Evolutionary conservation across 1,140 invertebrate genomes (phyloP).

Genomic region (Drosophila arizonae): DNA sequence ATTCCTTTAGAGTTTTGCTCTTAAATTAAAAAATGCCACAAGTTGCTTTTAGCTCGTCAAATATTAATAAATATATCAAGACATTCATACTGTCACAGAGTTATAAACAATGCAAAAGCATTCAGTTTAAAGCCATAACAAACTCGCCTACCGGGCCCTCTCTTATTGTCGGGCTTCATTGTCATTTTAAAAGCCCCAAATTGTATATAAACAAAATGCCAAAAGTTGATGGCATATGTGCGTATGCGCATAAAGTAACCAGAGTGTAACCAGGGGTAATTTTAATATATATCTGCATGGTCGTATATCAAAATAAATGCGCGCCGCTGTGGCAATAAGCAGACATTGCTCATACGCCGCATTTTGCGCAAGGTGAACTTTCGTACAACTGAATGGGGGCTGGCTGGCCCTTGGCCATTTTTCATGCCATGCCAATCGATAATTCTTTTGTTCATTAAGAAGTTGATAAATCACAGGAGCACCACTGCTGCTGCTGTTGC

Average conservation of each 20-base stretch:
- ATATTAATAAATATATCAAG: too few species aligned
- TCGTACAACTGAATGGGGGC: neutral
- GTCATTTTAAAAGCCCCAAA: slow-evolving; percentile 58
- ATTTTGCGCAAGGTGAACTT: slow-evolving; percentile 42
- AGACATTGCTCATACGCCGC: slow-evolving; percentile 66
- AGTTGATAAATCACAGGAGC: slow-evolving; percentile 71
- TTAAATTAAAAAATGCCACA: neutral
- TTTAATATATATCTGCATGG: slow-evolving; percentile 58
- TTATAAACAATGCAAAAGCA: too few species aligned
- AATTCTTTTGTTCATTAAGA: slow-evolving; percentile 79
- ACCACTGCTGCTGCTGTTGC: neutral
- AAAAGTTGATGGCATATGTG: slow-evolving; percentile 52
- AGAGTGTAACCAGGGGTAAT: slow-evolving; percentile 28
- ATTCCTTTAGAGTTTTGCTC: neutral
- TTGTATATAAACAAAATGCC: slow-evolving; percentile 67
- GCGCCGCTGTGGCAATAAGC: slow-evolving; percentile 32
- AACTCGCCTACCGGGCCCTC: too few species aligned
- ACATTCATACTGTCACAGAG: too few species aligned
- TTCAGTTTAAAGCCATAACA: too few species aligned
- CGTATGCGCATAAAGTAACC: slow-evolving; percentile 22
- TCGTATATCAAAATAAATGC: slow-evolving; percentile 71
- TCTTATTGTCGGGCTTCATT: slow-evolving; percentile 3
- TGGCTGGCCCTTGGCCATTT: slow-evolving; percentile 39
- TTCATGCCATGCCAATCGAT: slow-evolving; percentile 69
- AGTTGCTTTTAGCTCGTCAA: neutral